phyloP scores from a whole-genome alignment of 2,113 vertebrate genomes.

The Numida meleagris region DNA sequence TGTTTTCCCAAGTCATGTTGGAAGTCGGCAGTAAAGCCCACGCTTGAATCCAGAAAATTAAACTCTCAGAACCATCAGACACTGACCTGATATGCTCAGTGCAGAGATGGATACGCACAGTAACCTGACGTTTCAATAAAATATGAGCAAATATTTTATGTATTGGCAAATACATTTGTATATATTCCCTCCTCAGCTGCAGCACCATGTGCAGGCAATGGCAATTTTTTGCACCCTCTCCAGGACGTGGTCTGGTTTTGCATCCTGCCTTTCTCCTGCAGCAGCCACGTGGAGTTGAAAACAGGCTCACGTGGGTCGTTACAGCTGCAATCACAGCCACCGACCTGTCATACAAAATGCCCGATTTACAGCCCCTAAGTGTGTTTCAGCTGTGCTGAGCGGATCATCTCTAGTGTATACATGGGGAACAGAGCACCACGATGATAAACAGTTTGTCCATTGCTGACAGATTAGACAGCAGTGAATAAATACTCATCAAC shows the following conservation, averaged over 20 bases:
- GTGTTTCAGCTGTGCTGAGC: constrained; percentile 20
- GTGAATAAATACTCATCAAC: constrained; percentile 28
- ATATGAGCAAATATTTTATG: not conserved
- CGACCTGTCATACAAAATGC: not conserved
- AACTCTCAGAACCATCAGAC: not conserved
- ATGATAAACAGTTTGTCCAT: constrained; percentile 42
- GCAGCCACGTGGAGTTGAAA: not conserved
- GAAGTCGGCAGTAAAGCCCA: not conserved
- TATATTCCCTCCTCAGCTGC: not conserved
- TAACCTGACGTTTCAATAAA: not conserved
- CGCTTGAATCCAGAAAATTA: not conserved
- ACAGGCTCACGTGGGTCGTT: not conserved
- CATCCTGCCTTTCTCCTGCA: not conserved
- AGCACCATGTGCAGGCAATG: not conserved
- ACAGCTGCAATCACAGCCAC: not conserved
- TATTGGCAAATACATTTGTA: not conserved
- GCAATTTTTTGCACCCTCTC: not conserved
- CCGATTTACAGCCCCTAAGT: not conserved
- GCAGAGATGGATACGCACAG: not conserved
- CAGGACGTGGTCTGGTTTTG: not conserved
- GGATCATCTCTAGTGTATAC: constrained; percentile 39
- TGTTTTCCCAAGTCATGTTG: not conserved
- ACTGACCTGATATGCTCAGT: not conserved
- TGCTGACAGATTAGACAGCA: constrained; percentile 17
- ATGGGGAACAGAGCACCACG: not conserved